Evolutionary conservation across 2,113 vertebrate species (phyloP).

Genomic region (Oxygymnocypris stewartii): DNA sequence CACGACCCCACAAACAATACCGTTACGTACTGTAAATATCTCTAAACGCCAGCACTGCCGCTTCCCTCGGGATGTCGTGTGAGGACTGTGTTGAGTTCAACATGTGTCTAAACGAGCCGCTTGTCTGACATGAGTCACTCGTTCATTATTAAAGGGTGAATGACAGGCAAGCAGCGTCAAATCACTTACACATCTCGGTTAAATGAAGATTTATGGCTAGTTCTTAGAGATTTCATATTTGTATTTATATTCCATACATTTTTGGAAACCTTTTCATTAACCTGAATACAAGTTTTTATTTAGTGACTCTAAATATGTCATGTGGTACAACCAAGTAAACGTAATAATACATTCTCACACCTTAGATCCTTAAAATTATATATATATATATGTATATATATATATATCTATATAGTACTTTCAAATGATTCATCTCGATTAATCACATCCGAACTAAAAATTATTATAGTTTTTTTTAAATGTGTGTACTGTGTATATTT

Average conservation of each 20-base stretch:
- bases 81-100: not conserved
- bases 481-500: no score
- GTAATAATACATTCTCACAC: not conserved
- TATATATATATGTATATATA: not conserved
- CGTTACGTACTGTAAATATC: not conserved
- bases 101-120: not conserved
- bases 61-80: not conserved
- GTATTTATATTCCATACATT: not conserved
- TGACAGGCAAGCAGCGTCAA: no score
- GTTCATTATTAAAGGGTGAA: no score
- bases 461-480: no score
- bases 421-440: no score
- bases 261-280: not conserved
- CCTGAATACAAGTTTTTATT: not conserved
- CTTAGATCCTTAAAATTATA: not conserved
- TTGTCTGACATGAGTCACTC: not conserved
- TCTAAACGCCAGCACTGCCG: not conserved
- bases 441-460: no score
- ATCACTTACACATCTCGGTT: no score
- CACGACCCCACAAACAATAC: not conserved
- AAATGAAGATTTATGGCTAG: no score
- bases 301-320: not conserved
- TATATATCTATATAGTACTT: not conserved
- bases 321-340: not conserved
- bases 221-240: not conserved